Conservation (phyloP, 2,113 vertebrate species). For the Grammomys dolichurus region DNA sequence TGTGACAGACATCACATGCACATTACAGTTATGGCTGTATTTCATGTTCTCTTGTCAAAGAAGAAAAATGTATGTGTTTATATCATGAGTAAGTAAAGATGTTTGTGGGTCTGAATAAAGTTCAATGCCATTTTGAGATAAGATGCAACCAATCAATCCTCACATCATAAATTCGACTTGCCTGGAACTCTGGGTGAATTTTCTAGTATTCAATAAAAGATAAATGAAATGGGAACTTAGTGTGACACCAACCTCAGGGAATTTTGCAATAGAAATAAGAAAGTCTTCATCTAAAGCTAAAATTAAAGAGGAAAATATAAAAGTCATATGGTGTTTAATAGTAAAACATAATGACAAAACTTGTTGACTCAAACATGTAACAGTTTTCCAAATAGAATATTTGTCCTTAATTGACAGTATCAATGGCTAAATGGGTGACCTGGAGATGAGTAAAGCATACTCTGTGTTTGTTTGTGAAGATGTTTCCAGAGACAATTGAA, state of each 20-base stretch:
- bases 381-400: not conserved
- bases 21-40: not conserved
- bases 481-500: not conserved
- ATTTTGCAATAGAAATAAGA: not conserved
- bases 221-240: constrained; percentile 44
- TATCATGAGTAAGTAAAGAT: constrained; percentile 57
- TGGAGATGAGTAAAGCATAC: not conserved
- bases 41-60: constrained; percentile 50
- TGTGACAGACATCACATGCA: not conserved
- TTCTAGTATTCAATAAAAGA: constrained; percentile 52
- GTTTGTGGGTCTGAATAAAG: constrained; percentile 45
- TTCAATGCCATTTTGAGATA: constrained; percentile 54
- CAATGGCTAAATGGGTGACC: not conserved
- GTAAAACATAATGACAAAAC: not conserved
- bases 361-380: not conserved
- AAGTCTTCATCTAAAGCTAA: not conserved
- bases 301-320: not conserved
- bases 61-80: constrained; percentile 47
- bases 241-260: not conserved
- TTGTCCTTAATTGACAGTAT: not conserved
- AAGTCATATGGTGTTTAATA: not conserved
- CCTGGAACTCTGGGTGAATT: not conserved
- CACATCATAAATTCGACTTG: constrained; percentile 27
- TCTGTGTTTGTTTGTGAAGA: not conserved
- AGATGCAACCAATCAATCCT: constrained; percentile 41